Base-by-base conservation (phyloP, 2,113 vertebrate genomes). In the Lophius piscatorius region DNA sequence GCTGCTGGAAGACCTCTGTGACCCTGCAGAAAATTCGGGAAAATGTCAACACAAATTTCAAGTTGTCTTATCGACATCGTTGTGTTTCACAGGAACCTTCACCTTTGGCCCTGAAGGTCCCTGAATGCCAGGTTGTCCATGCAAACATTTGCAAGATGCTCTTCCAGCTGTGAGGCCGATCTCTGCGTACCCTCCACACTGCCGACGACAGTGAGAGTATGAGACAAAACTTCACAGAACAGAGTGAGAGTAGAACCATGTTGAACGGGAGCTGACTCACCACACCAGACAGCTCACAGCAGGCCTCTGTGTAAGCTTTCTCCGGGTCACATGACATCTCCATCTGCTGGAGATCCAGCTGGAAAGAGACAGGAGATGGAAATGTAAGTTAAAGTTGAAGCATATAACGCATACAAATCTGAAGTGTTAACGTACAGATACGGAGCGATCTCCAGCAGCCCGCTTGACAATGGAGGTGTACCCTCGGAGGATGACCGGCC, bases 291-390 rank as follows among this genome's bases (percentile, higher is more conserved):
- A 93, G 87, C 38, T 92, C 89, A 70, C 80, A 83, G 86, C 93
- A 94, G 62, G 79, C 75, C 60, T 94, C 93, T 70, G 88, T 88
- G 49, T 75, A 88, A n/a, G 84, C 80, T 82, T 90, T 80, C 52
- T 91, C 87, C 17, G 87, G 76, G 12, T 92, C 88, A 83, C 80
- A 85, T 42, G 82, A 86, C 52, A 92, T 86, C 50, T 90, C 81
- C 84, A 91, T 88, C 84, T 92, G 89, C 74, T 93, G 91, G 44
- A 90, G 87, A 46, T 91, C 89, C 66, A 90, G 75, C 90, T 91
- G 69, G 40, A 45, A 47, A 16, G 17, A 65, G 46, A 40, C 0
- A 13, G 9, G 14, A 41, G 5, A 24, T 28, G 4, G 22, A 20
- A n/a, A 20, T 18, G 34, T 8, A 17, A 13, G 49, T 28, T 4